Conservation (phyloP, 2,113 vertebrate genomes). For the Thamnaconus septentrionalis region DNA sequence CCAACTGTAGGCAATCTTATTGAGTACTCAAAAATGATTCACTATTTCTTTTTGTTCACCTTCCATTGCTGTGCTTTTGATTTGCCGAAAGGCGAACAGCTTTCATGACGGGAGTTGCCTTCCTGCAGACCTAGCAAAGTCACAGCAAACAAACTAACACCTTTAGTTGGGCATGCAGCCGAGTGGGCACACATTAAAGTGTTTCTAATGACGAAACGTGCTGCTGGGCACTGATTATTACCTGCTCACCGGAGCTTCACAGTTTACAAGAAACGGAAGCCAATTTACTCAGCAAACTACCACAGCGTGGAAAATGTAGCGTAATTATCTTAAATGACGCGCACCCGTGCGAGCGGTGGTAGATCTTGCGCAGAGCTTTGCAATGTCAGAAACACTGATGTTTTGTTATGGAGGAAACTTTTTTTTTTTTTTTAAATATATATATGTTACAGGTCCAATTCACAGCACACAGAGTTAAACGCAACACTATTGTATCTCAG, state of each 20-base stretch:
- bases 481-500: slow-evolving; percentile 36
- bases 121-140: neutral
- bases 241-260: neutral
- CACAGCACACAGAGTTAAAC: neutral
- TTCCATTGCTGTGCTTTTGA: neutral
- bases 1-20: neutral
- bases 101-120: neutral
- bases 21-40: neutral
- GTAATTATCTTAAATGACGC: no score
- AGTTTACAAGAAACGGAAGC: neutral
- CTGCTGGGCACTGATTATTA: slow-evolving; percentile 1
- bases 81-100: neutral
- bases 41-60: neutral
- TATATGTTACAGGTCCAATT: slow-evolving; percentile 10
- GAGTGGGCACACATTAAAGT: slow-evolving; percentile 8
- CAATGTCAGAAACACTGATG: neutral
- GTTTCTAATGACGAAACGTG: slow-evolving; percentile 3
- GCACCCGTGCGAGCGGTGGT: neutral
- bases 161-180: neutral
- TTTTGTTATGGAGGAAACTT: slow-evolving; percentile 10
- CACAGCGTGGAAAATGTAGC: neutral
- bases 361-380: neutral
- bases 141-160: slow-evolving; percentile 7
- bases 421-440: no score
- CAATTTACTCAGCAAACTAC: slow-evolving; percentile 4